These are phyloP conservation scores for Cheirogaleus medius DNA, from an alignment of 2,113 vertebrate genomes.

Conservation along the genomic window DNA sequence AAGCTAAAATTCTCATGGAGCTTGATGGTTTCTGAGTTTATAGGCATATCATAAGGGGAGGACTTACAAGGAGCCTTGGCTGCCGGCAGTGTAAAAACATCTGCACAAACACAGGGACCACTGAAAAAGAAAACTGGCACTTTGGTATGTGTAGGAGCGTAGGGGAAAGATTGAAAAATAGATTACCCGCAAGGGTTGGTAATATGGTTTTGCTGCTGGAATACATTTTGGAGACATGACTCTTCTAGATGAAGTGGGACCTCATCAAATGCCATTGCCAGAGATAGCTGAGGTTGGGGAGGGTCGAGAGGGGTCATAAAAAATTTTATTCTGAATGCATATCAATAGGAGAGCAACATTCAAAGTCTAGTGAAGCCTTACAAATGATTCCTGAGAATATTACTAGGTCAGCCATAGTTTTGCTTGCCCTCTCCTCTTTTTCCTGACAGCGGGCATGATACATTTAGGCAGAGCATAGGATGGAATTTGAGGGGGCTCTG, in stretches of 20 bases:
- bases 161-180: constrained; percentile 51
- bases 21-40: constrained; percentile 61
- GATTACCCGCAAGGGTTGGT: not conserved
- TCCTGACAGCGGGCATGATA: not conserved
- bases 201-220: not conserved
- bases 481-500: not conserved
- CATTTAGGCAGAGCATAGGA: not conserved
- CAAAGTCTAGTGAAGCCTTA: not conserved
- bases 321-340: constrained; percentile 33
- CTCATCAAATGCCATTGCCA: not conserved
- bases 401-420: not conserved
- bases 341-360: not conserved
- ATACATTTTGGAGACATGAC: not conserved
- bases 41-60: not conserved
- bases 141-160: constrained; percentile 15
- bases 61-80: not conserved
- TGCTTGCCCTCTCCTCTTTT: not conserved
- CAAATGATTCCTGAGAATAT: constrained; percentile 21
- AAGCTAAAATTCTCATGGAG: not conserved
- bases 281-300: not conserved
- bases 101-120: not conserved
- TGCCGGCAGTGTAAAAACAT: not conserved
- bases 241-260: constrained; percentile 10
- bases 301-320: not conserved
- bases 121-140: constrained; percentile 39